Evolutionary conservation across 2,888 invertebrate genomes (phyloP).

Genomic region (Lasioglossum leucozonium): DNA sequence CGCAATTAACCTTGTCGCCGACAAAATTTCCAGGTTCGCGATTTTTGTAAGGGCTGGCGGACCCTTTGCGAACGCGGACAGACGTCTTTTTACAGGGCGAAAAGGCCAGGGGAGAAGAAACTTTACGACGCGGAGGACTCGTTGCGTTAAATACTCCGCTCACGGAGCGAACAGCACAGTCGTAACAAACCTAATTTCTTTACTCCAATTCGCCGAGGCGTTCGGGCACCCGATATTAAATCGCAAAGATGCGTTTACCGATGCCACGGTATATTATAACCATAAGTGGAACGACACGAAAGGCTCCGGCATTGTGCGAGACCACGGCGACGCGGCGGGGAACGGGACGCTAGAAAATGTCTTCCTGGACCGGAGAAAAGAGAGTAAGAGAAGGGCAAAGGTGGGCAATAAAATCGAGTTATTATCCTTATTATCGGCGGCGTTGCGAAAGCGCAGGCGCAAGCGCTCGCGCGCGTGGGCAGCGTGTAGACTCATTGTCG

Average conservation of each 20-base stretch:
- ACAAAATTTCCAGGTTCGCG: too few relatives aligned
- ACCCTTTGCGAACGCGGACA: background rate
- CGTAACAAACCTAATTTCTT: conserved; percentile 13
- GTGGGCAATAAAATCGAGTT: conserved; percentile 74
- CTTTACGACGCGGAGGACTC: background rate
- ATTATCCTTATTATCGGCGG: conserved; percentile 73
- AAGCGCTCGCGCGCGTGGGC: conserved; percentile 69
- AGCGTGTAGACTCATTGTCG: conserved; percentile 69
- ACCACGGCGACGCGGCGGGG: conserved; percentile 45
- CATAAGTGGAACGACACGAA: conserved; percentile 63
- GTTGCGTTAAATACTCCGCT: background rate
- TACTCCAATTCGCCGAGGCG: conserved; percentile 49
- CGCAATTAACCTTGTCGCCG: background rate
- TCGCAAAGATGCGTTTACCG: conserved; percentile 63
- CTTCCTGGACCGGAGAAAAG: conserved; percentile 63
- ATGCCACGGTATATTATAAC: conserved; percentile 62
- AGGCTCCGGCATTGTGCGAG: conserved; percentile 61
- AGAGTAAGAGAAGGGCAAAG: conserved; percentile 68
- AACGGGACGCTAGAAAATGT: conserved; percentile 66
- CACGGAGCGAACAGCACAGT: background rate
- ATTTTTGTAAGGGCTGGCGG: background rate
- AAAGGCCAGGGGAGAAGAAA: background rate
- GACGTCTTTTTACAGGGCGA: background rate
- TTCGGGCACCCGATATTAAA: conserved; percentile 41
- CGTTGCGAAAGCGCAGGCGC: conserved; percentile 67